Evolutionary conservation across 92 coral and sea anemone species (phyloP).

Genomic region (Epizoanthus fatuus): DNA sequence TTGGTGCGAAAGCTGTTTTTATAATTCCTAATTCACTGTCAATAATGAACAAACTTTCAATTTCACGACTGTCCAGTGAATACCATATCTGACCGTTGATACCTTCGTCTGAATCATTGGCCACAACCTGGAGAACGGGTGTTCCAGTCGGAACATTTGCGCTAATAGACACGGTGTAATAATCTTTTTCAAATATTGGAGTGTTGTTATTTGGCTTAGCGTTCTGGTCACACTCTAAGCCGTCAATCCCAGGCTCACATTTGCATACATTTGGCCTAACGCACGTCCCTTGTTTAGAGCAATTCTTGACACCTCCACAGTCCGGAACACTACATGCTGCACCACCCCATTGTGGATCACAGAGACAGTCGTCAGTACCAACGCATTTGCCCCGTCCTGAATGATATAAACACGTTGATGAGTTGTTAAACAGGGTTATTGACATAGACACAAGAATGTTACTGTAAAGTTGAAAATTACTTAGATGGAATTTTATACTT

Average conservation of each 20-base stretch:
- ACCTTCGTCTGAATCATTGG: constrained; percentile 25
- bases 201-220: background rate
- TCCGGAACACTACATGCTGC: background rate
- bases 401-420: background rate
- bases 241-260: background rate
- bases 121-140: background rate
- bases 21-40: too few relatives aligned
- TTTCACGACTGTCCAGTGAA: constrained; percentile 13
- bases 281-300: background rate
- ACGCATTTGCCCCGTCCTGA: background rate
- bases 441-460: too few relatives aligned
- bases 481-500: too few relatives aligned
- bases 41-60: too few relatives aligned
- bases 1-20: too few relatives aligned
- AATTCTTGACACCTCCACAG: background rate
- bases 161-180: background rate
- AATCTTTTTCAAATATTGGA: constrained; percentile 3
- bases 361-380: background rate
- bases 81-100: constrained; percentile 25
- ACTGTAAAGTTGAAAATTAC: too few relatives aligned
- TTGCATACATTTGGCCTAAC: background rate
- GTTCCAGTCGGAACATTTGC: background rate
- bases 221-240: background rate
- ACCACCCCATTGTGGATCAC: background rate
- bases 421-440: background rate